These are phyloP conservation scores for Lophius americanus DNA, from an alignment of 2,797 vertebrate species.

Conservation along the genomic window DNA sequence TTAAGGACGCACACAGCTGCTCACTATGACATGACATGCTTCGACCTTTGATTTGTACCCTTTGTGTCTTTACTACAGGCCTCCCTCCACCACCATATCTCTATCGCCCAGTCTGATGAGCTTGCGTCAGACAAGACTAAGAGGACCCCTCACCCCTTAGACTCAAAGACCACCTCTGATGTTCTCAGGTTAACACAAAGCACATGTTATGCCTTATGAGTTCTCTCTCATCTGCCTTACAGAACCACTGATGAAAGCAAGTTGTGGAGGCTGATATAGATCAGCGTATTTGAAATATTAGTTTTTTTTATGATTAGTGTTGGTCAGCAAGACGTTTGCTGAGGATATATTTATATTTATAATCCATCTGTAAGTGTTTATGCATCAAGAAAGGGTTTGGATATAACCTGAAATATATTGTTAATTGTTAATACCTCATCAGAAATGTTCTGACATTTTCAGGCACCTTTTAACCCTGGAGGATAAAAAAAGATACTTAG, in stretches of 20 bases:
- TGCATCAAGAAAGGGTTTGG: neutral
- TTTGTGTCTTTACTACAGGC: conserved; percentile 79
- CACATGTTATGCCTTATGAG: neutral
- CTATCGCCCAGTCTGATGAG: conserved; percentile 93
- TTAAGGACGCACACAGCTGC: neutral
- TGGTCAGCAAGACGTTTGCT: too few relatives aligned
- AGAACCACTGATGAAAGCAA: conserved; percentile 1
- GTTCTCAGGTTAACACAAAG: conserved; percentile 89
- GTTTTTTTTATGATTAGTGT: neutral
- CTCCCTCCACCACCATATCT: conserved; percentile 97
- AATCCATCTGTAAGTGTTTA: neutral
- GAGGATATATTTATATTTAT: too few relatives aligned
- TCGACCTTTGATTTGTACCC: conserved; percentile 1
- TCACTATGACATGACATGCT: neutral
- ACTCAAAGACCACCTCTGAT: conserved; percentile 98
- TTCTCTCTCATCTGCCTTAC: conserved; percentile 3
- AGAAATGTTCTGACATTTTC: neutral
- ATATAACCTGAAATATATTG: too few relatives aligned
- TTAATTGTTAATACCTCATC: neutral
- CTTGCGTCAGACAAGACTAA: conserved; percentile 90
- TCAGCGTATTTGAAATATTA: neutral
- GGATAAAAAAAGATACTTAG: neutral
- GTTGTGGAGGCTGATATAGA: neutral
- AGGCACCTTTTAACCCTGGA: too few relatives aligned
- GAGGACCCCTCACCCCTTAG: conserved; percentile 93